Percentiles rank a stretch among this genome's conserved stretches.
phyloP scores from a whole-genome alignment of 2,888 invertebrate genomes.

The Coleophora flavipennella region DNA sequence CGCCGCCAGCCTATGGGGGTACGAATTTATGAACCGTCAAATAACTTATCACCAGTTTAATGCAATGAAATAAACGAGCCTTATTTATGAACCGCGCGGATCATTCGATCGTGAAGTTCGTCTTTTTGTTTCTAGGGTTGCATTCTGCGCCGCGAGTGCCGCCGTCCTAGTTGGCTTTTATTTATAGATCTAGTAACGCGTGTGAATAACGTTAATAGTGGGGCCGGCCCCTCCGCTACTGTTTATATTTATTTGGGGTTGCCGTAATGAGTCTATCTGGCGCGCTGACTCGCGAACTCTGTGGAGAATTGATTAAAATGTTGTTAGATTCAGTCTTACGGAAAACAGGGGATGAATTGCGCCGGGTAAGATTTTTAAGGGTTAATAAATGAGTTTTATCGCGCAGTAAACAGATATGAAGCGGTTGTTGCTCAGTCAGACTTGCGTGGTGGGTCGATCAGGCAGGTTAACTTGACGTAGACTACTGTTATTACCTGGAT shows the following conservation, averaged over 20 bases:
- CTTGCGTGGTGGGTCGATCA: too few relatives aligned
- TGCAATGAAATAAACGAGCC: constrained; percentile 66
- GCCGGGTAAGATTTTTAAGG: constrained; percentile 45
- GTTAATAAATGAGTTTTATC: constrained; percentile 49
- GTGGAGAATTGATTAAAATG: constrained; percentile 72
- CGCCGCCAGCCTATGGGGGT: constrained; percentile 41
- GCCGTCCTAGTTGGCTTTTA: constrained; percentile 49
- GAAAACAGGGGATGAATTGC: constrained; percentile 54
- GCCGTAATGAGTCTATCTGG: constrained; percentile 68
- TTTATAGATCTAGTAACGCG: constrained; percentile 67
- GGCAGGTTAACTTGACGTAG: too few relatives aligned
- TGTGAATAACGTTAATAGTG: constrained; percentile 69
- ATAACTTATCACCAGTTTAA: constrained; percentile 70
- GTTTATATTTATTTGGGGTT: constrained; percentile 72
- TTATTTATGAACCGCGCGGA: constrained; percentile 62
- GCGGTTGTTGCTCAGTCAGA: too few relatives aligned
- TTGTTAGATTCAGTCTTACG: constrained; percentile 65
- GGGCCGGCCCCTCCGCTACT: constrained; percentile 40
- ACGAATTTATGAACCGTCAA: constrained; percentile 67
- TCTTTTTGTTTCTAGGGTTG: constrained; percentile 54
- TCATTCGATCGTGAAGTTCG: constrained; percentile 55
- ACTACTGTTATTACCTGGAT: too few relatives aligned
- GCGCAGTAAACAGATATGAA: constrained; percentile 19
- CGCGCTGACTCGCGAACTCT: constrained; percentile 69
- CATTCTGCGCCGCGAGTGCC: constrained; percentile 52